These are phyloP conservation scores for Phragmatobia fuliginosa DNA, from an alignment of 2,888 invertebrate species.

Conservation along the genomic window DNA sequence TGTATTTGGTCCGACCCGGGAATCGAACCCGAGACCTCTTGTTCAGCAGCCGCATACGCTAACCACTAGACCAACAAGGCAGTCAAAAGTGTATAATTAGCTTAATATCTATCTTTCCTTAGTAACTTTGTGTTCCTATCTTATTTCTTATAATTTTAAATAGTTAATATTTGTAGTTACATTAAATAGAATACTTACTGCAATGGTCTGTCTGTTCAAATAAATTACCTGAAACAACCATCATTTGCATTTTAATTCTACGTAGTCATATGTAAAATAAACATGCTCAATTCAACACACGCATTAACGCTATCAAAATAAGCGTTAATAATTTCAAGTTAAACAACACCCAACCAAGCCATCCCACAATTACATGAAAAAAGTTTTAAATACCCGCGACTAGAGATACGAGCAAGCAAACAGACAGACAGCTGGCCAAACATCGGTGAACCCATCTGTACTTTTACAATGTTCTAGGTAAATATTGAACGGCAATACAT, in stretches of 20 bases:
- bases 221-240: constrained; percentile 42
- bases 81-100: no score
- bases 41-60: no score
- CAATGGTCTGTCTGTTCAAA: not conserved
- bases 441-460: constrained; percentile 61
- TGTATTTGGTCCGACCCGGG: no score
- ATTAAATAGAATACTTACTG: constrained; percentile 10
- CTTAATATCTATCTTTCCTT: no score
- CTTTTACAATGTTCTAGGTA: constrained; percentile 64
- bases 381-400: constrained; percentile 48
- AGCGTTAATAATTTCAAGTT: constrained; percentile 30
- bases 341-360: constrained; percentile 24
- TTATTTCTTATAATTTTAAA: no score
- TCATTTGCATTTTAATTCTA: constrained; percentile 17
- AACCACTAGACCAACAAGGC: no score
- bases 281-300: constrained; percentile 17
- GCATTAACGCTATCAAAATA: constrained; percentile 26
- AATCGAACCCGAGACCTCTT: no score
- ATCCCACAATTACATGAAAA: constrained; percentile 44
- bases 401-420: constrained; percentile 54
- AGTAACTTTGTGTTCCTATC: no score
- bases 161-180: no score
- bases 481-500: constrained; percentile 66
- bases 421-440: constrained; percentile 72
- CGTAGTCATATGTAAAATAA: constrained; percentile 19